Percentiles rank a stretch among this genome's conserved stretches.
These are phyloP conservation scores for Microcaecilia unicolor DNA, from an alignment of 2,797 vertebrate species.

Conservation along the genomic window DNA sequence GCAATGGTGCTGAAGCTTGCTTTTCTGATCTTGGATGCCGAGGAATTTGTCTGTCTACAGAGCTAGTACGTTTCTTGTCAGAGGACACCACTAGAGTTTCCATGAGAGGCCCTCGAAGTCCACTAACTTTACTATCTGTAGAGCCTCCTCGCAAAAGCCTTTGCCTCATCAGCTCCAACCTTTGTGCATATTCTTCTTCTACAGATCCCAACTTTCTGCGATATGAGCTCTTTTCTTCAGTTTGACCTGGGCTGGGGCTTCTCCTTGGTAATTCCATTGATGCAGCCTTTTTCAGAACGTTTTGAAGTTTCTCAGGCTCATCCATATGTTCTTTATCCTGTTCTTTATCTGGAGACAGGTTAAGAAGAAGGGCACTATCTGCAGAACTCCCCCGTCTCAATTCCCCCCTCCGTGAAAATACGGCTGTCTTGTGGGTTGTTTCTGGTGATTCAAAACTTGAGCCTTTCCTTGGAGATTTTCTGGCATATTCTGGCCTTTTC, in stretches of 20 bases:
- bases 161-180: conserved; percentile 88
- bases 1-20: conserved; percentile 11
- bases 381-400: conserved; percentile 85
- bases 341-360: conserved; percentile 52
- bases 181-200: conserved; percentile 79
- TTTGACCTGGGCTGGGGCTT: conserved; percentile 68
- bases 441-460: conserved; percentile 73
- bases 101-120: conserved; percentile 84
- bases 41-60: conserved; percentile 45
- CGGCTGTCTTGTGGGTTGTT: conserved; percentile 46
- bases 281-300: conserved; percentile 73
- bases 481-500: conserved; percentile 49
- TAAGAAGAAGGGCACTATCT: conserved; percentile 78
- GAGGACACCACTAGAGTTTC: conserved; percentile 77
- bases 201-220: conserved; percentile 65
- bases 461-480: conserved; percentile 69
- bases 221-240: conserved; percentile 14
- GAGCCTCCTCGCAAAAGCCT: conserved; percentile 74
- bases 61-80: conserved; percentile 68
- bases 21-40: conserved; percentile 45
- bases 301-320: too few species aligned
- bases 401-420: conserved; percentile 57
- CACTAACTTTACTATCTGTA: conserved; percentile 86
- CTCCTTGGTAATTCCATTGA: conserved; percentile 72
- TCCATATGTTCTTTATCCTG: conserved; percentile 43